Base-by-base conservation (phyloP, 2,888 invertebrate species). In the Girardia tigrina region DNA sequence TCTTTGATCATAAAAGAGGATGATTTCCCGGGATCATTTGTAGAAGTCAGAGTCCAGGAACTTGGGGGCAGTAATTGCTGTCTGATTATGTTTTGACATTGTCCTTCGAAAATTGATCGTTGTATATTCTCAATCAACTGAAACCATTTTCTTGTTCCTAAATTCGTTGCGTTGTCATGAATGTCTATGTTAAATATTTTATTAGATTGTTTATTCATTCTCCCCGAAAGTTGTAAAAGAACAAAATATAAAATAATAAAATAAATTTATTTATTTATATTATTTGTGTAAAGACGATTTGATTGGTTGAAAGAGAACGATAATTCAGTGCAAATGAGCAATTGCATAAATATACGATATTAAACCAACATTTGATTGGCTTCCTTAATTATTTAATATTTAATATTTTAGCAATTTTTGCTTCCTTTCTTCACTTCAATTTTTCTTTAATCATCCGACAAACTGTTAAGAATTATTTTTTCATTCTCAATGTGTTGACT, bases 81-180 rank as follows among this genome's bases (percentile, higher is more conserved):
- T 56, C 56, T 4, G n/a, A 56, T 56, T 8, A 56, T 56, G 23
- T 56, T 56, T 12, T 56, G 56, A n/a, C 56, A 56, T 56, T 56
- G 56, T 12, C 56, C 56, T 56, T 56, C 56, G n/a, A 56, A 56
- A 56, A 56, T 20, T n/a, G 56, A 56, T n/a, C 56, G 4, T 16
- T 56, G 56, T 20, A 56, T 56, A 56, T 56, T 56, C 16, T 56
- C 56, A 56, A 56, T 56, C n/a, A 56, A 56, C n/a, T 56, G 56
- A n/a, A 56, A 56, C 56, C 56, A 56, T 56, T 56, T 56, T n/a
- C 56, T 56, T 4, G 56, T 56, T 56, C 56, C 56, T 2, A 56
- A 4, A 56, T n/a, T 56, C n/a, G 56, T 20, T 6, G 6, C 23
- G n/a, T 56, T n/a, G 23, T 56, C 56, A 56, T 56, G 56, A 56